Evolutionary conservation across 2,888 invertebrate species (phyloP), one percentile per base, ranked within the genome.

Genomic region (Nemotelus pantherinus): DNA sequence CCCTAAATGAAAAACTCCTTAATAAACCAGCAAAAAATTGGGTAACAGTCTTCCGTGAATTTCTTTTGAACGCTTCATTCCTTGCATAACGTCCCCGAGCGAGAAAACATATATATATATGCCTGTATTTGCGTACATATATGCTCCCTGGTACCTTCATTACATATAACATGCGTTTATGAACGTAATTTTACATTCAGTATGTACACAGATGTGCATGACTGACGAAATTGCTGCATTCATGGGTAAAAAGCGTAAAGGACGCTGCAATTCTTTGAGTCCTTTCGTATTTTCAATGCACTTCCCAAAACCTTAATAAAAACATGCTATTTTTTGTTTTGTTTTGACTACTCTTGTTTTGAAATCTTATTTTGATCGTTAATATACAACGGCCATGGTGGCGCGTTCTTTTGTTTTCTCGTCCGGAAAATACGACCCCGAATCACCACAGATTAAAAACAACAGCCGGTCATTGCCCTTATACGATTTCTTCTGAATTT

Each of bases 1-100:
- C 10, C 60, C 60, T 48, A 74, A 63, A 74, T 74, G 64, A 70
- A 64, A 71, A 70, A 43, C 43, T 75, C 55, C 65, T 25, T 25
- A 76, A 78, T 78, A 78, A 78, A 76, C 78, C 43, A 55, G 47
- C 48, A 74, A 60, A 43, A 68, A 75, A 67, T 75, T 68, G 50
- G 53, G 63, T 70, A 65, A 63, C 72, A 76, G 78, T 47, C 78
- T 78, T 78, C 78, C 78, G 76, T 74, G 74, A 74, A 74, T 60
- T 72, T 63, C 60, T 63, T 60, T 74, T 60, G 48, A 70, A 47
- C 9, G 48, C 3, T 57, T 44, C 45, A 25, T 47, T 43, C 44
- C 44, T 72, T 72, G 58, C 47, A 47, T 48, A 41, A 7, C 57
- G 7, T 57, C 68, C 3, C 41, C 53, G 57, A 57, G 57, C 57